Base-by-base conservation (phyloP, 2,888 invertebrate species). In the Noctua janthina region DNA sequence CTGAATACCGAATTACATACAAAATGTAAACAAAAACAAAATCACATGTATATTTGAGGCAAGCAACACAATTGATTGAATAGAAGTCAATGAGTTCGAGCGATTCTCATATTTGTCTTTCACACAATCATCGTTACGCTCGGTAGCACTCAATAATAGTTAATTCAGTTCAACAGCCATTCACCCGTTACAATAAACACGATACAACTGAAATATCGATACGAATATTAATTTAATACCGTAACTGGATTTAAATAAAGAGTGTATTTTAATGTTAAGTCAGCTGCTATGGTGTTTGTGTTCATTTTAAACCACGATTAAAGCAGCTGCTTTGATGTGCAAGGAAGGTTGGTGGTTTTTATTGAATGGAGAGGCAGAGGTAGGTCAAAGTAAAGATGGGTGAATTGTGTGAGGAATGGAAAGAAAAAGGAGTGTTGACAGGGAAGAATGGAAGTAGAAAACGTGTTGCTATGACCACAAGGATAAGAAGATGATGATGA, bases 181-280 rank as follows among this genome's bases (percentile, higher is more conserved):
- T 90, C 91, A 90, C 69, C 82, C 91, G 87, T 85, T 81, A 88
- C 88, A 87, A 88, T 89, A 88, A 89, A 87, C 88, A 83, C 74
- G 82, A 85, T 78, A 79, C 81, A 82, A 83, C 81, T 86, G 90
- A 88, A 89, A 85, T 85, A 84, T 87, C 82, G 90, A 88, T 85
- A 83, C 83, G 86, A 90, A 89, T 90, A 92, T 92, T 91, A 91
- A 92, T 91, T 92, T 90, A 89, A 91, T 90, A 82, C 88, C 80
- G 82, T 83, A 81, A 81, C 81, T 88, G 86, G 69, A 73, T 83
- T 66, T 88, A 89, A 91, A 91, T 89, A 83, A 85, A 88, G 79
- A 75, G 69, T 70, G 15, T 76, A 76, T 74, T 79, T 84, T 71
- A 35, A 51, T 64, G 29, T 73, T 64, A 56, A 68, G 49, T 39